Evolutionary conservation across 2,888 invertebrate species (phyloP).

Genomic region (Mythimna albipuncta): DNA sequence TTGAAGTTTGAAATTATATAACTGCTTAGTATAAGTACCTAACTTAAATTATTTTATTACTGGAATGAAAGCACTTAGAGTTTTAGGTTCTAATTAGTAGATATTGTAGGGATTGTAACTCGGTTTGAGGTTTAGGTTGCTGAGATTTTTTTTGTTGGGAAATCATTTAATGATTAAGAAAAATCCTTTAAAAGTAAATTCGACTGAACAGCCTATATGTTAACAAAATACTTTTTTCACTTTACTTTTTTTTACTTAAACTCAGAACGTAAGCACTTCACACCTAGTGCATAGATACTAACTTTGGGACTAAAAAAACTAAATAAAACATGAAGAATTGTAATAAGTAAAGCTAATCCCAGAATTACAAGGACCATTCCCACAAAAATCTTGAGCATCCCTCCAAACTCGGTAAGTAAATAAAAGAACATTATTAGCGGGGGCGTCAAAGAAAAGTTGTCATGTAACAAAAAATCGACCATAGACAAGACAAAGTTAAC

Average conservation of each 20-base stretch:
- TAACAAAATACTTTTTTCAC: too few relatives aligned
- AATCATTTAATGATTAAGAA: too few relatives aligned
- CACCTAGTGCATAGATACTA: too few relatives aligned
- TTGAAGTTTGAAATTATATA: not conserved
- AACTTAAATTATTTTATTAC: not conserved
- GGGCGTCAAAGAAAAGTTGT: slow-evolving; percentile 56
- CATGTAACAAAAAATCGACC: slow-evolving; percentile 59
- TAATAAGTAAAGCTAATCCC: slow-evolving; percentile 34
- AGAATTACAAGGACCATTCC: slow-evolving; percentile 16
- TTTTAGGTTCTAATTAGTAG: not conserved
- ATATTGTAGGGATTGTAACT: too few relatives aligned
- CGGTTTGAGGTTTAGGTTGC: too few relatives aligned
- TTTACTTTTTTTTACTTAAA: too few relatives aligned
- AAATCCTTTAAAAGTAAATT: too few relatives aligned
- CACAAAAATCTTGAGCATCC: slow-evolving; percentile 34
- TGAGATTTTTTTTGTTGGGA: too few relatives aligned
- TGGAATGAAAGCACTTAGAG: not conserved
- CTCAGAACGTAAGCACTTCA: too few relatives aligned
- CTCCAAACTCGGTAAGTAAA: slow-evolving; percentile 49
- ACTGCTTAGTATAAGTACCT: not conserved
- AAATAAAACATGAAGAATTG: not conserved
- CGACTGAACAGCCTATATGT: too few relatives aligned
- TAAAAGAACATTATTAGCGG: slow-evolving; percentile 60
- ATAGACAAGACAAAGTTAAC: slow-evolving; percentile 52
- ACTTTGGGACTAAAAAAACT: too few relatives aligned